phyloP scores from a whole-genome alignment of 2,113 vertebrate genomes.

The Phainopepla nitens region DNA sequence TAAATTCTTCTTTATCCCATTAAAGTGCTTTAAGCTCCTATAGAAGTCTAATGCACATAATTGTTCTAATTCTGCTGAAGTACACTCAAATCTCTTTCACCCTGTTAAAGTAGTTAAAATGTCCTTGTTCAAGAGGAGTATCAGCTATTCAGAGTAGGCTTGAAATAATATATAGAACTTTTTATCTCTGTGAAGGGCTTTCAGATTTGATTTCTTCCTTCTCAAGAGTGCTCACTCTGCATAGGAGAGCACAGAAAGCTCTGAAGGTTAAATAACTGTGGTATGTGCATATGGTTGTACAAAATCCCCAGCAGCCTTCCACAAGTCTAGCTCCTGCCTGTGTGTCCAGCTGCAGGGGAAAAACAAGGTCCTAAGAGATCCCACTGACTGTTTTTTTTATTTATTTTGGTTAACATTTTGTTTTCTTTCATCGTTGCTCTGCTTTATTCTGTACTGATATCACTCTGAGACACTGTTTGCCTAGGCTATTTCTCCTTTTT shows the following conservation, averaged over 20 bases:
- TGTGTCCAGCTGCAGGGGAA: not conserved
- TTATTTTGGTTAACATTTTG: not conserved
- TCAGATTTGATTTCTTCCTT: not conserved
- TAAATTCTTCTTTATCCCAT: constrained; percentile 34
- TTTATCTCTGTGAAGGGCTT: not conserved
- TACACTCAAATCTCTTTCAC: constrained; percentile 23
- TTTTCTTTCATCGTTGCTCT: not conserved
- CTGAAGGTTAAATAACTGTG: not conserved
- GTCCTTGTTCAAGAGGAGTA: not conserved
- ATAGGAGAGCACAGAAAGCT: not conserved
- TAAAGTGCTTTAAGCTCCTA: constrained; percentile 12
- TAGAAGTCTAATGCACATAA: constrained; percentile 22
- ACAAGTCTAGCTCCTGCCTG: not conserved
- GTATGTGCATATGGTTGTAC: not conserved
- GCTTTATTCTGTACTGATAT: not conserved
- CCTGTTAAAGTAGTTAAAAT: constrained; percentile 4
- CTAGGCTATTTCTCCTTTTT: not conserved
- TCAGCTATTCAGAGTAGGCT: not conserved
- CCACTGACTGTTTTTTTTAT: not conserved
- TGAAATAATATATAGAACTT: constrained; percentile 18
- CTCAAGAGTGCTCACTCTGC: not conserved
- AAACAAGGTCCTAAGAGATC: not conserved
- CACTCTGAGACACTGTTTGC: not conserved
- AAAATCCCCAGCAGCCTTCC: not conserved
- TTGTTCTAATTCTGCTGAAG: constrained; percentile 52